Evolutionary conservation across 2,797 vertebrate species (phyloP), one percentile per base, ranked within the genome.

Genomic region (Thripadectes ignobilis): DNA sequence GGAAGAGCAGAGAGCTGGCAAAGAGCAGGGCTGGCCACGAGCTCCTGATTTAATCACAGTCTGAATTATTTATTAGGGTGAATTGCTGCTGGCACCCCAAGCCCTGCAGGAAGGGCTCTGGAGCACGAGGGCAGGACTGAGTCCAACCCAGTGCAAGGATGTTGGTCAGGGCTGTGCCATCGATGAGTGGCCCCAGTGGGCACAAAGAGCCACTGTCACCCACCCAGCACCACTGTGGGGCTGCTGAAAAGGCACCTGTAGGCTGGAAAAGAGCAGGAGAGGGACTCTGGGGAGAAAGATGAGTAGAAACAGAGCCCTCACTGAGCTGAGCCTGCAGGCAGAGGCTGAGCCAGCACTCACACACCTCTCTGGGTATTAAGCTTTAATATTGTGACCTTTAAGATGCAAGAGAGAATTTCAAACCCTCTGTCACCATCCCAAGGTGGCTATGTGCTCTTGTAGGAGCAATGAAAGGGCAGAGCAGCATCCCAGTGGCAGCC

Each of bases 121-220:
- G 61, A 58, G 41, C 57, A 34, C 2, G 0, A 9, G 0, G 24
- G 26, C n/a, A 68, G 57, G 27, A 26, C 59, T 49, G 1, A 8
- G 4, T 8, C 34, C 69, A 10, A 0, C 38, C n/a, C 34, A 1
- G 1, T 0, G 1, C 18, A 7, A 9, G 21, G 43, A 30, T 0
- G 5, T 1, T 12, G 52, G 30, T 0, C 20, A 23, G 69, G 48
- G 82, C 32, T 88, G 7, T 27, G 58, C 7, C 63, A 17, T 1
- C 4, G 0, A 2, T 2, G 45, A 38, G 55, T 0, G 16, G 49
- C 38, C 74, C 30, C 38, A 15, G 15, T 0, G 14, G 30, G 51
- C 62, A 55, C 52, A 61, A 21, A 41, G 3, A 24, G 54, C 4
- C 48, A 3, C 48, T 7, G 39, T 1, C 58, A 20, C 68, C 48